Evolutionary conservation across 2,797 vertebrate species (phyloP).

Genomic region (Eulemur albifrons): DNA sequence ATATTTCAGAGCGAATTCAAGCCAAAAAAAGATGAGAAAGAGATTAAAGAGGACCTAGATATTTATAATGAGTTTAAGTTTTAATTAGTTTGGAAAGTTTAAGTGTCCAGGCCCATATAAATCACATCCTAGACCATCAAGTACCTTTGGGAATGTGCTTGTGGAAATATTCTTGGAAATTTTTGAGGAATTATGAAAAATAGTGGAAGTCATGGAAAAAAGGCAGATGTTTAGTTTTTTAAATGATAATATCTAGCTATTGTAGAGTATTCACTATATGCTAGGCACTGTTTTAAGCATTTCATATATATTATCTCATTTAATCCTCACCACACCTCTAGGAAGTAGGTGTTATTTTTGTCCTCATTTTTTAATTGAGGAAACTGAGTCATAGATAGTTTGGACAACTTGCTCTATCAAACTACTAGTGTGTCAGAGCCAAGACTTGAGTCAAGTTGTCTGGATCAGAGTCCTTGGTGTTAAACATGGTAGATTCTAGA

Average conservation of each 20-base stretch:
- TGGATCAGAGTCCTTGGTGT: not conserved
- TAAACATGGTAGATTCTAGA: not conserved
- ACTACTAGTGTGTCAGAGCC: not conserved
- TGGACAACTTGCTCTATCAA: conserved; percentile 31
- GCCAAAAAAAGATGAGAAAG: not conserved
- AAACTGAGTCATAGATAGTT: conserved; percentile 55
- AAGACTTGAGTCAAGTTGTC: not conserved
- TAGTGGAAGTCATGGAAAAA: not conserved
- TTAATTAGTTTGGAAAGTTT: not conserved
- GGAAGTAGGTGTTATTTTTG: conserved; percentile 47
- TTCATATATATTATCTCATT: not conserved
- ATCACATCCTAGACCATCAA: not conserved
- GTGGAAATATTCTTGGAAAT: not conserved
- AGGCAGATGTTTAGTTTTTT: conserved; percentile 3
- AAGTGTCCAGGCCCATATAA: not conserved
- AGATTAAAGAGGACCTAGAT: not conserved
- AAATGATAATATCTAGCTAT: not conserved
- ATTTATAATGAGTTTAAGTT: conserved; percentile 14
- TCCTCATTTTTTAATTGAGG: conserved; percentile 46
- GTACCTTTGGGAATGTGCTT: not conserved
- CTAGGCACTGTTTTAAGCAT: not conserved
- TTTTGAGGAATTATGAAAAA: conserved; percentile 8
- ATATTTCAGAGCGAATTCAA: not conserved
- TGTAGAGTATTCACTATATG: not conserved
- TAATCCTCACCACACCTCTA: conserved; percentile 38